These are phyloP conservation scores for Corythoichthys haematopterus DNA, from an alignment of 2,113 vertebrate species.

Conservation along the genomic window DNA sequence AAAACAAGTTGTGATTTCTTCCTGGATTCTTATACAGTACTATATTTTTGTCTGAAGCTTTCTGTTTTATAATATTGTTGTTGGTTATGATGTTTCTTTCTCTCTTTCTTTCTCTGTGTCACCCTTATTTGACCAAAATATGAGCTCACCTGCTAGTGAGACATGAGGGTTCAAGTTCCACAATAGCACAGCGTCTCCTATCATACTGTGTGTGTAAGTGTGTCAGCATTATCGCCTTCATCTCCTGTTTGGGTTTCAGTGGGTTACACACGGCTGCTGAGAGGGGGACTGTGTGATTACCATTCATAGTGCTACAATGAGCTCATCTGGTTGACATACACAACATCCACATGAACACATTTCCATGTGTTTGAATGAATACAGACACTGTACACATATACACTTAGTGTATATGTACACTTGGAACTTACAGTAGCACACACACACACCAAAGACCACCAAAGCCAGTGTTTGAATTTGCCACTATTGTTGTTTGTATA, in stretches of 20 bases:
- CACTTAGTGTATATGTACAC: conserved; percentile 11
- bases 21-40: neutral
- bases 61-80: neutral
- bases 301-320: conserved; percentile 72
- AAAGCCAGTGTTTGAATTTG: conserved; percentile 23
- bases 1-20: neutral
- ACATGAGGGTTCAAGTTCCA: conserved; percentile 72
- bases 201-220: conserved; percentile 23
- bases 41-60: neutral
- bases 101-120: neutral
- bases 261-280: conserved; percentile 69
- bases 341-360: conserved; percentile 20
- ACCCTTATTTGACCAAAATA: conserved; percentile 49
- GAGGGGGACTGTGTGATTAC: conserved; percentile 69
- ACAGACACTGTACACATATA: conserved; percentile 8
- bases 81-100: neutral
- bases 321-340: conserved; percentile 60
- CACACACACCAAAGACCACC: conserved; percentile 17
- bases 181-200: conserved; percentile 59
- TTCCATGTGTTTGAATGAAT: conserved; percentile 10
- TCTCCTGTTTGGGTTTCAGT: conserved; percentile 78
- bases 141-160: conserved; percentile 67
- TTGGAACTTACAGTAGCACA: conserved; percentile 24
- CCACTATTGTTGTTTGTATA: conserved; percentile 42
- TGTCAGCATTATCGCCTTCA: conserved; percentile 62